Evolutionary conservation across 2,797 vertebrate genomes (phyloP).

Genomic region (Leuciscus waleckii): DNA sequence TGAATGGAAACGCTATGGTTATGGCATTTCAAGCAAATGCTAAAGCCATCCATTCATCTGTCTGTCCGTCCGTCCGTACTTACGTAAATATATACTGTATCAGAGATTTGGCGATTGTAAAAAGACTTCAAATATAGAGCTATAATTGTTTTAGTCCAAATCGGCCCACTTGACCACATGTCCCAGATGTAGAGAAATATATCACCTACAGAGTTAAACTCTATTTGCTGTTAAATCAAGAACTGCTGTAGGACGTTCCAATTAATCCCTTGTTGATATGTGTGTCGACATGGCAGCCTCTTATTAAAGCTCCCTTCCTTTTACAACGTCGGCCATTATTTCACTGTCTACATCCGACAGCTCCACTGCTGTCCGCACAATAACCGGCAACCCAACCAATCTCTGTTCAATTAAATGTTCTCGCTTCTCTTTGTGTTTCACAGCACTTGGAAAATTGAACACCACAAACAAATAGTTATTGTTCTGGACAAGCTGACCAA

Average conservation of each 20-base stretch:
- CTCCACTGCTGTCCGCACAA: constrained; percentile 50
- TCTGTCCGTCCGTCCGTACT: background rate
- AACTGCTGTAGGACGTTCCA: constrained; percentile 7
- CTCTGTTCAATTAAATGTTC: constrained; percentile 63
- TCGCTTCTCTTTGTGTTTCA: constrained; percentile 55
- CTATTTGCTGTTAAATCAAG: background rate
- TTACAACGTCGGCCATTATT: constrained; percentile 57
- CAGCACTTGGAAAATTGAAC: constrained; percentile 57
- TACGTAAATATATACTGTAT: background rate
- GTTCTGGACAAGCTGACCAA: constrained; percentile 39
- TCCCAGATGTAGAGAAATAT: background rate
- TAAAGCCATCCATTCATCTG: too few species aligned
- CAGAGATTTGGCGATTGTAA: background rate
- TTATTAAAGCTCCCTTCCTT: constrained; percentile 56
- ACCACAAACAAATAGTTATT: constrained; percentile 57
- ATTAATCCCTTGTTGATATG: constrained; percentile 50
- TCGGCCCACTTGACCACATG: background rate
- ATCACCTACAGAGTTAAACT: background rate
- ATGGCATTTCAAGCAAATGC: background rate
- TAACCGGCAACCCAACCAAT: constrained; percentile 49
- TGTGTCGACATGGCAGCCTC: constrained; percentile 51
- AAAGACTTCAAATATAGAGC: background rate
- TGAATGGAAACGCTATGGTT: background rate
- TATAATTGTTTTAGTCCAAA: background rate
- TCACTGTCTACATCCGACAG: constrained; percentile 51